phyloP scores from a whole-genome alignment of 2,888 invertebrate species.

The Sturmia bella region DNA sequence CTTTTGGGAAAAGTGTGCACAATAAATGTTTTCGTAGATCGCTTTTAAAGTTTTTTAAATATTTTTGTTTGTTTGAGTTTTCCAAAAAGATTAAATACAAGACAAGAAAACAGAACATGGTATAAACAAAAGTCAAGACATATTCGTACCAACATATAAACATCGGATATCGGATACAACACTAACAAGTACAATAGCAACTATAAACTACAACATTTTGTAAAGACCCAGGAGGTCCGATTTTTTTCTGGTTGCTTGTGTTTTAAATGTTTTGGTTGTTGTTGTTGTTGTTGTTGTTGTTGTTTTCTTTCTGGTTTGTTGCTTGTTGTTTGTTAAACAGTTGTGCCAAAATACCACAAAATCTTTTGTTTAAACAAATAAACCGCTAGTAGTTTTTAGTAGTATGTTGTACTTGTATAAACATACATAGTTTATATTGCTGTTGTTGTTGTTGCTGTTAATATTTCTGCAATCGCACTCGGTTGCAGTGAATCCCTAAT shows the following conservation, averaged over 20 bases:
- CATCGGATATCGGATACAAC: conserved; percentile 67
- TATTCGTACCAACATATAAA: conserved; percentile 51
- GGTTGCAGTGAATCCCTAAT: conserved; percentile 19
- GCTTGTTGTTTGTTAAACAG: conserved; percentile 63
- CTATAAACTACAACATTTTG: conserved; percentile 66
- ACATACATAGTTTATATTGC: conserved; percentile 45
- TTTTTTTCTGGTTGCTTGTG: conserved; percentile 21
- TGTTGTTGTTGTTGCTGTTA: conserved; percentile 21
- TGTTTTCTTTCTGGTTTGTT: conserved; percentile 10
- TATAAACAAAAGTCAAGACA: conserved; percentile 67
- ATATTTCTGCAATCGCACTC: conserved; percentile 34
- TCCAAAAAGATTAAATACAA: conserved; percentile 47
- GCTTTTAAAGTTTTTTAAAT: background rate
- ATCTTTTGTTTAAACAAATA: conserved; percentile 69
- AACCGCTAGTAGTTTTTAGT: conserved; percentile 67
- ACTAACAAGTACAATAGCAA: conserved; percentile 61
- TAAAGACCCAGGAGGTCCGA: conserved; percentile 69
- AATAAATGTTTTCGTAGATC: conserved; percentile 30
- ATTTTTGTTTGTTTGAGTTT: conserved; percentile 25
- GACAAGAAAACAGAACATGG: conserved; percentile 66
- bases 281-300: conserved; percentile 12
- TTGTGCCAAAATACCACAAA: conserved; percentile 69
- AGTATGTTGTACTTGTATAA: conserved; percentile 59
- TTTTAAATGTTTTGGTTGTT: conserved; percentile 32
- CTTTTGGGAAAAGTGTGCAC: conserved; percentile 56